Evolutionary conservation across 2,113 vertebrate genomes (phyloP).

Genomic region (Otocyon megalotis): DNA sequence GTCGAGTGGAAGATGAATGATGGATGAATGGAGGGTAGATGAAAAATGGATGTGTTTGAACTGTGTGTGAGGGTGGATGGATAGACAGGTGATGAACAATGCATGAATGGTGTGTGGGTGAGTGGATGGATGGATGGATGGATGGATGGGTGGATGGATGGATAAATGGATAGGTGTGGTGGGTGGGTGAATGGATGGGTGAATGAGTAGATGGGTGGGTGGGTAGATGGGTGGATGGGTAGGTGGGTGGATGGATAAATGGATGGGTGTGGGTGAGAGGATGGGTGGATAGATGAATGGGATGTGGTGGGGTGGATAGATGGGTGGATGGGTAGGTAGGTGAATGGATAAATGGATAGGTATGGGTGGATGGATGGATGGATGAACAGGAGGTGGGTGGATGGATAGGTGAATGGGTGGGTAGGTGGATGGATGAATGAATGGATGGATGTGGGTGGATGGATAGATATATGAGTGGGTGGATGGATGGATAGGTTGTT

Average conservation of each 20-base stretch:
- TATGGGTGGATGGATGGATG: neutral
- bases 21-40: neutral
- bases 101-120: no score
- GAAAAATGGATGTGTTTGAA: neutral
- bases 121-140: no score
- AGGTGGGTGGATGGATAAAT: neutral
- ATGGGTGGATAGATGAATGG: no score
- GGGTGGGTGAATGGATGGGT: no score
- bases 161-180: no score
- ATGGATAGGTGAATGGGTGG: neutral
- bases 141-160: no score
- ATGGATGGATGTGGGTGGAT: neutral
- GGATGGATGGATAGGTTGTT: accelerated
- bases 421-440: neutral
- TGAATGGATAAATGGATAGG: neutral
- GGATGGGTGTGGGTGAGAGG: neutral
- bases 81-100: accelerated
- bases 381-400: neutral
- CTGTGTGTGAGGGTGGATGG: neutral
- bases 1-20: neutral
- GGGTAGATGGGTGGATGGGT: no score
- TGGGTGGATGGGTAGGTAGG: neutral
- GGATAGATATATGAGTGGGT: no score
- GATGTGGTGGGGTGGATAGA: neutral
- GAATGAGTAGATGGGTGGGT: no score